Percentiles rank a stretch among this genome's conserved stretches.
phyloP scores from a whole-genome alignment of 2,797 vertebrate genomes.

The Melopsittacus undulatus region DNA sequence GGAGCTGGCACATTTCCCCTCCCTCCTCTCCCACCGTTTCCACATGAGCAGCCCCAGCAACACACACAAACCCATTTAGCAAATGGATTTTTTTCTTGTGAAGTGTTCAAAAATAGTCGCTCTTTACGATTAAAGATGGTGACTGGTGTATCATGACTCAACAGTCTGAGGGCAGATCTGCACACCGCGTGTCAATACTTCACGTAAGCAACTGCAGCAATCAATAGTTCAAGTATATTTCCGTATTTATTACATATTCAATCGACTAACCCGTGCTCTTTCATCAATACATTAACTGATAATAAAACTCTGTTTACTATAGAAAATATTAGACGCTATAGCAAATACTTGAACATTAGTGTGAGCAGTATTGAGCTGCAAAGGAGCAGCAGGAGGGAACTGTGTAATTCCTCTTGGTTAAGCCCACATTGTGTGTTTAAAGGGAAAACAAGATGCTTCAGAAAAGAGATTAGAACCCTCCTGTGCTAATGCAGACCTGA shows the following conservation, averaged over 20 bases:
- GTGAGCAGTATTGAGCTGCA: neutral
- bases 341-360: neutral
- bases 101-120: conserved; percentile 35
- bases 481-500: neutral
- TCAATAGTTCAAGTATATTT: conserved; percentile 14
- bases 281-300: conserved; percentile 19
- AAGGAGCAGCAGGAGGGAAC: conserved; percentile 6
- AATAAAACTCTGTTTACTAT: conserved; percentile 21
- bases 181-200: neutral
- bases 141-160: conserved; percentile 24
- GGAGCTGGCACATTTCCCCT: neutral
- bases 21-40: neutral
- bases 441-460: neutral
- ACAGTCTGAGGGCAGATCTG: neutral
- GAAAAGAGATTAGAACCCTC: conserved; percentile 1
- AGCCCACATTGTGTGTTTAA: conserved; percentile 21
- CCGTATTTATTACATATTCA: conserved; percentile 26
- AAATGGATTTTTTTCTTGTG: conserved; percentile 24
- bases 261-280: neutral
- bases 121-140: conserved; percentile 20
- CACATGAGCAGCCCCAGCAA: conserved; percentile 8
- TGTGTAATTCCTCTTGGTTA: neutral
- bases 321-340: conserved; percentile 11
- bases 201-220: neutral
- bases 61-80: conserved; percentile 16